These are phyloP conservation scores for Taxidea taxus DNA, from an alignment of 2,113 vertebrate species.

Conservation along the genomic window DNA sequence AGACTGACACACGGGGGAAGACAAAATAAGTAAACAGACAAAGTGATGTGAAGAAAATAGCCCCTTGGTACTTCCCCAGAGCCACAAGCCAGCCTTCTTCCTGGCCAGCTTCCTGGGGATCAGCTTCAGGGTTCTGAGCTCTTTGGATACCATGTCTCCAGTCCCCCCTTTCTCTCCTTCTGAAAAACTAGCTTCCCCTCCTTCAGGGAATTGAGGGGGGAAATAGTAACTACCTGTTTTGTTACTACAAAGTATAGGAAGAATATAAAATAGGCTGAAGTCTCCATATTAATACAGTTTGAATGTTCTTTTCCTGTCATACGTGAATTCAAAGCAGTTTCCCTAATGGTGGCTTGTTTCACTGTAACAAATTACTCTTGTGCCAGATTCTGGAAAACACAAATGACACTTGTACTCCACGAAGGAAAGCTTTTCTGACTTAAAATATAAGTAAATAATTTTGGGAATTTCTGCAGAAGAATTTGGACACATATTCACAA, in stretches of 20 bases:
- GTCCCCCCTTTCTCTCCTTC: not conserved
- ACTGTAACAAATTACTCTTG: not conserved
- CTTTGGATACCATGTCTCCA: not conserved
- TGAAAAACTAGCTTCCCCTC: slow-evolving; percentile 21
- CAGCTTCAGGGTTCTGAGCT: not conserved
- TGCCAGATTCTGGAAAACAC: not conserved
- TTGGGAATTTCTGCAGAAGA: slow-evolving; percentile 17
- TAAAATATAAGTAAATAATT: not conserved
- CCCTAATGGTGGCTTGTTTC: not conserved
- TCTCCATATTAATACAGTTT: slow-evolving; percentile 6
- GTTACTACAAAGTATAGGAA: slow-evolving; percentile 26
- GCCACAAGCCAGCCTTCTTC: not conserved
- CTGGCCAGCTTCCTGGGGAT: not conserved
- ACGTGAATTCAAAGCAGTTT: not conserved
- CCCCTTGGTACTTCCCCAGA: not conserved
- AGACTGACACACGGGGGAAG: not conserved
- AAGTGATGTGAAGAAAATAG: not conserved
- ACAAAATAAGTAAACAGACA: not conserved
- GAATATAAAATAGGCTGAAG: not conserved
- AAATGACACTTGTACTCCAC: not conserved
- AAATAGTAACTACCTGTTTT: slow-evolving; percentile 48
- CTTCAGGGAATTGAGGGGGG: slow-evolving; percentile 50
- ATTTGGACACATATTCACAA: not conserved
- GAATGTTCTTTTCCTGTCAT: not conserved
- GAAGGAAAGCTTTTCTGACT: not conserved